Conservation (phyloP, 2,888 invertebrate species). For the Leptinotarsa tumamoca region DNA sequence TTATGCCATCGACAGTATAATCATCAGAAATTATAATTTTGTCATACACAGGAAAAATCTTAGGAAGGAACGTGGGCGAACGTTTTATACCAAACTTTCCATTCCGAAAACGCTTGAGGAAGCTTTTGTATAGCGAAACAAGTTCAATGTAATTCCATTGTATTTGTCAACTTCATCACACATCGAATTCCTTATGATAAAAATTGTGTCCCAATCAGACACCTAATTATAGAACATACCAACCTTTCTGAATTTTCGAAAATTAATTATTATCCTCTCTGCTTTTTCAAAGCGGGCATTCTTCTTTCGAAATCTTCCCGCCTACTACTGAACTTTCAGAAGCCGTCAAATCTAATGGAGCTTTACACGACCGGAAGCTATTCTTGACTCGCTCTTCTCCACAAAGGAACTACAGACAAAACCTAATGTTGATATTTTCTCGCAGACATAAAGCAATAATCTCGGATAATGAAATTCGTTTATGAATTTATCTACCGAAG, state of each 20-base stretch:
- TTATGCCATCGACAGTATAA: too few species aligned
- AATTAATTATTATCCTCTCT: neutral
- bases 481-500: constrained; percentile 1
- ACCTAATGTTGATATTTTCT: constrained; percentile 14
- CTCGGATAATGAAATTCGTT: constrained; percentile 2
- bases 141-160: too few species aligned
- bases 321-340: neutral
- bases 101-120: too few species aligned
- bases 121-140: too few species aligned
- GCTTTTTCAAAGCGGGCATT: neutral
- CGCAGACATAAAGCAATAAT: constrained; percentile 12
- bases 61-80: too few species aligned
- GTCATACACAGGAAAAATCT: too few species aligned
- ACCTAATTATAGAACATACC: neutral
- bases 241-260: neutral
- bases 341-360: constrained; percentile 6
- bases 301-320: neutral
- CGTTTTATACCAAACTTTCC: too few species aligned
- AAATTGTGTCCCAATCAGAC: neutral
- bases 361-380: constrained; percentile 6
- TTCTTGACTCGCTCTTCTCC: neutral
- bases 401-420: constrained; percentile 9
- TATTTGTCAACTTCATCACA: too few species aligned
- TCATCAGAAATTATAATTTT: too few species aligned
- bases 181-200: too few species aligned